These are phyloP conservation scores for Glyptemys insculpta DNA, from an alignment of 2,797 vertebrate genomes.

Conservation along the genomic window DNA sequence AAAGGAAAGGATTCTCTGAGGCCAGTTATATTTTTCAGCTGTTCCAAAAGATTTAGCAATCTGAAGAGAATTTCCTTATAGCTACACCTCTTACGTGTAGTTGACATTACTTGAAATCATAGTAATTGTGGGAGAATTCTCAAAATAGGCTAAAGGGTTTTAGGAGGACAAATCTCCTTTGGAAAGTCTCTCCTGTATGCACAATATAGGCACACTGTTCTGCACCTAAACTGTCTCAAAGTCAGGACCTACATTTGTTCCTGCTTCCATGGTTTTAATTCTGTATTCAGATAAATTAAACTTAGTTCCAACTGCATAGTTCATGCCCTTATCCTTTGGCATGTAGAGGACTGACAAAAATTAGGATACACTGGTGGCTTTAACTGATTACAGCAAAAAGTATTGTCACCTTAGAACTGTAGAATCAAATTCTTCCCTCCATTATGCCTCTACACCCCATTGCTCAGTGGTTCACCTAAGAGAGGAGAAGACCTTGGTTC, in stretches of 20 bases:
- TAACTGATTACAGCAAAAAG: background rate
- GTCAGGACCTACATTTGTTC: background rate
- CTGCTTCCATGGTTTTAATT: background rate
- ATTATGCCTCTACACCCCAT: background rate
- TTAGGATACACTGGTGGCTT: background rate
- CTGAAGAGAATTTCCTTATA: rapidly evolving
- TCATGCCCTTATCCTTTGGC: background rate
- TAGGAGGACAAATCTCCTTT: background rate
- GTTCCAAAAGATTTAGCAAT: background rate
- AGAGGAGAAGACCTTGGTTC: background rate
- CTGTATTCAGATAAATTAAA: background rate
- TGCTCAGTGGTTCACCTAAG: background rate
- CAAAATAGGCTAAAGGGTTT: background rate
- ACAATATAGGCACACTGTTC: background rate
- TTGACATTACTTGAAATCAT: background rate
- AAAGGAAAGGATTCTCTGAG: background rate
- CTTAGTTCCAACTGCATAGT: background rate
- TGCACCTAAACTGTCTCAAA: background rate
- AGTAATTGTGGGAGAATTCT: background rate
- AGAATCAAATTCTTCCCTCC: background rate
- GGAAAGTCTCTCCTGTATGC: background rate
- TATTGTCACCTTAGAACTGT: background rate
- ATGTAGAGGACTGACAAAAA: background rate
- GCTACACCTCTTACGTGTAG: background rate
- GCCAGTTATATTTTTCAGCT: background rate